phyloP scores from a whole-genome alignment of 2,888 invertebrate species.

The Lutraria lutraria region DNA sequence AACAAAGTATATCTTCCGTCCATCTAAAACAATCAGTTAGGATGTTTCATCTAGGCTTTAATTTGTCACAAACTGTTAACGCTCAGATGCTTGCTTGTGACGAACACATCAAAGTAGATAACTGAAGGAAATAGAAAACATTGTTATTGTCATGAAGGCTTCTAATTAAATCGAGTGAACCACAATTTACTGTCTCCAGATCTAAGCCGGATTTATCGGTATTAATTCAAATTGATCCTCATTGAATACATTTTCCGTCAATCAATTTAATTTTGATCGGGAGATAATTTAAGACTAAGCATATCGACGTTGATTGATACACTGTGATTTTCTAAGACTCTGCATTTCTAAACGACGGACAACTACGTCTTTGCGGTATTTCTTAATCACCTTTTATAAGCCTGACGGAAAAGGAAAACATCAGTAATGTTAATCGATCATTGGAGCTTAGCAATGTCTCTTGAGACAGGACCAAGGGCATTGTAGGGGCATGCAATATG shows the following conservation, averaged over 20 bases:
- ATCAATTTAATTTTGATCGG: conserved; percentile 72
- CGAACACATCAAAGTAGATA: conserved; percentile 60
- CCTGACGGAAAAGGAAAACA: conserved; percentile 40
- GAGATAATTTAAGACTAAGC: conserved; percentile 68
- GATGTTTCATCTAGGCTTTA: conserved; percentile 23
- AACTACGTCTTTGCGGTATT: conserved; percentile 47
- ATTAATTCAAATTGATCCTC: conserved; percentile 67
- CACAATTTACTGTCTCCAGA: conserved; percentile 60
- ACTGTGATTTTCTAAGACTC: conserved; percentile 37
- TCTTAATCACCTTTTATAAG: conserved; percentile 66
- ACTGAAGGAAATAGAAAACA: conserved; percentile 63
- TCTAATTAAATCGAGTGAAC: conserved; percentile 67
- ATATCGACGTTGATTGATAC: conserved; percentile 57
- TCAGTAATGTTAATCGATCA: conserved; percentile 45
- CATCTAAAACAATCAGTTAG: conserved; percentile 55
- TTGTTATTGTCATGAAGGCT: conserved; percentile 49
- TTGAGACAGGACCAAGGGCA: background rate
- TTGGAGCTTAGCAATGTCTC: conserved; percentile 8
- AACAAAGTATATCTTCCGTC: conserved; percentile 40
- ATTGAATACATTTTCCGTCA: conserved; percentile 72
- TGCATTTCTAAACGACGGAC: conserved; percentile 49
- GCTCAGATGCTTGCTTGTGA: conserved; percentile 32
- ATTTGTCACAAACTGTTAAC: conserved; percentile 41
- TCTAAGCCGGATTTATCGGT: conserved; percentile 69
- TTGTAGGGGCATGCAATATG: background rate